phyloP scores from a whole-genome alignment of 2,113 vertebrate genomes.

The Pholis gunnellus region DNA sequence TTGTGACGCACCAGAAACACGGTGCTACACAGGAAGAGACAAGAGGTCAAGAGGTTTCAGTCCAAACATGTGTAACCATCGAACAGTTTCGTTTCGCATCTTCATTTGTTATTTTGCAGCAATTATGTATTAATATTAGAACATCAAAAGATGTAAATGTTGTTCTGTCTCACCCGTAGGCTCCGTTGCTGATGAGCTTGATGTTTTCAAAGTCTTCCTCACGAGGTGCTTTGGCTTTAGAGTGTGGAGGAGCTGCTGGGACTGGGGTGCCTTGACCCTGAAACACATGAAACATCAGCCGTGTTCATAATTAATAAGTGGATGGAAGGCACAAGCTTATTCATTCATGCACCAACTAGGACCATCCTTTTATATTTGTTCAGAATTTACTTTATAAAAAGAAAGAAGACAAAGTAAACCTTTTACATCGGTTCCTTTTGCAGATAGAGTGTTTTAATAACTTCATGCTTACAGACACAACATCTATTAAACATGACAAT shows the following conservation, averaged over 20 bases:
- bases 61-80: fast-evolving
- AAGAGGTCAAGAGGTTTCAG: background rate
- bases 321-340: background rate
- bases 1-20: conserved; percentile 96
- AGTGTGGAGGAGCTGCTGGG: conserved; percentile 76
- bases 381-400: background rate
- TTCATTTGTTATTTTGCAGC: background rate
- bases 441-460: background rate
- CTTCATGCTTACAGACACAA: no score
- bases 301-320: background rate
- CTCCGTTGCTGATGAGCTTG: conserved; percentile 98
- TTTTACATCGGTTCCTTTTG: background rate
- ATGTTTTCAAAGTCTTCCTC: conserved; percentile 98
- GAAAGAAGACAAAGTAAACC: background rate
- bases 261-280: conserved; percentile 86
- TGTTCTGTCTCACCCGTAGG: conserved; percentile 88
- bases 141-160: background rate
- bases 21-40: conserved; percentile 78
- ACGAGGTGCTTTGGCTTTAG: conserved; percentile 90
- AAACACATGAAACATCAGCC: conserved; percentile 30
- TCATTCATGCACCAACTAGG: background rate
- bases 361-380: background rate
- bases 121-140: background rate
- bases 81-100: background rate
- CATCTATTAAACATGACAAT: background rate